Evolutionary conservation across 2,797 vertebrate genomes (phyloP).

Genomic region (Argentina silus): DNA sequence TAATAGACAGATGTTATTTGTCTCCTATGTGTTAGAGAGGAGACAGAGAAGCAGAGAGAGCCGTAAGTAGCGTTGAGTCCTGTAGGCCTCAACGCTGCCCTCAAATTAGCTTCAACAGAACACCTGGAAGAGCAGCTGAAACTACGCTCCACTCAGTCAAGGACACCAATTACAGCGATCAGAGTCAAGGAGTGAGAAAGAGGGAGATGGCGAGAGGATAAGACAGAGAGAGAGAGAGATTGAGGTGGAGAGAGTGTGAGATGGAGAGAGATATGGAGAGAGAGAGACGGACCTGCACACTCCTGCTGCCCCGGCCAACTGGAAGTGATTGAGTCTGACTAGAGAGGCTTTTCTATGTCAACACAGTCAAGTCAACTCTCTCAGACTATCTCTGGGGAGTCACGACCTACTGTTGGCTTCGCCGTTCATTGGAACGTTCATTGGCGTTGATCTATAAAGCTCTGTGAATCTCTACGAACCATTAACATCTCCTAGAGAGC

Average conservation of each 20-base stretch:
- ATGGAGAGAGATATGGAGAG: too few relatives aligned
- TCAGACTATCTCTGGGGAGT: neutral
- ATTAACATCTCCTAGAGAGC: neutral
- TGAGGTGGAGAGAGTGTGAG: neutral
- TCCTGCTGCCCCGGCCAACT: neutral
- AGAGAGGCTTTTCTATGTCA: neutral
- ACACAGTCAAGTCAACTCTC: too few relatives aligned
- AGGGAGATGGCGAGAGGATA: neutral
- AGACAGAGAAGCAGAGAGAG: neutral
- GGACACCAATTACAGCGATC: slow-evolving; percentile 21
- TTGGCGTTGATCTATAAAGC: neutral
- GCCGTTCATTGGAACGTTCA: neutral
- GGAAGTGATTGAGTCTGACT: neutral
- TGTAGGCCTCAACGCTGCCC: slow-evolving; percentile 8
- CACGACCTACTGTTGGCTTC: neutral
- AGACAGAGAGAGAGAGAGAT: neutral
- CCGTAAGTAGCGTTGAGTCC: neutral
- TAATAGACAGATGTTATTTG: neutral
- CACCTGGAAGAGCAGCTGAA: slow-evolving; percentile 40
- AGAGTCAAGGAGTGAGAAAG: neutral
- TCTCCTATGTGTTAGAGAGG: neutral
- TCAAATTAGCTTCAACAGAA: slow-evolving; percentile 34
- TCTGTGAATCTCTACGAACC: neutral
- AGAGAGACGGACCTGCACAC: neutral
- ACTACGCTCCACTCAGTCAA: slow-evolving; percentile 28